phyloP scores from a whole-genome alignment of 2,113 vertebrate species.

The Ctenodactylus gundi region DNA sequence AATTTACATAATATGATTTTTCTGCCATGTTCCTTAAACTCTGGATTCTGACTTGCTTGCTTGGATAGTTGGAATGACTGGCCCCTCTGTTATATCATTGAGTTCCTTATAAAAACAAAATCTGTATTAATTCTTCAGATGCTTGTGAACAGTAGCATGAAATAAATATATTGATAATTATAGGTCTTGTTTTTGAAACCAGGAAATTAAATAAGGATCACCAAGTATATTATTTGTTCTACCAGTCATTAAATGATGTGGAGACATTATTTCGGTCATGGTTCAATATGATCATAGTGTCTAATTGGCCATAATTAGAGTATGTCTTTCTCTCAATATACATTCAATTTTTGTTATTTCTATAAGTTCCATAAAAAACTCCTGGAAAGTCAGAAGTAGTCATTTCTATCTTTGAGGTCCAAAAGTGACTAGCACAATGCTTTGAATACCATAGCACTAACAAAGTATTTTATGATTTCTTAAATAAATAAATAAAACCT shows the following conservation, averaged over 20 bases:
- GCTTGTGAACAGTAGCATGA: background rate
- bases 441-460: background rate
- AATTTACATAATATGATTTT: background rate
- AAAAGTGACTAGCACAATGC: too few relatives aligned
- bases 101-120: background rate
- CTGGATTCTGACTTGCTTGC: background rate
- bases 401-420: background rate
- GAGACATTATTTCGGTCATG: background rate
- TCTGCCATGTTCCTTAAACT: background rate
- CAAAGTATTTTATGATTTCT: background rate
- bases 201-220: background rate
- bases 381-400: background rate
- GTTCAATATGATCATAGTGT: background rate
- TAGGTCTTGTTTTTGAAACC: background rate
- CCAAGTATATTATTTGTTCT: background rate
- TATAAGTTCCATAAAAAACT: background rate
- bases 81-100: background rate
- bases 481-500: background rate
- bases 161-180: background rate
- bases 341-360: too few relatives aligned
- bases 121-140: background rate
- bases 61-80: background rate
- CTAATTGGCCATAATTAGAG: background rate
- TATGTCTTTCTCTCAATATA: background rate
- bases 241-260: background rate